Evolutionary conservation across 2,113 vertebrate species (phyloP), one percentile per base, ranked within the genome.

Genomic region (Echinops telfairi): DNA sequence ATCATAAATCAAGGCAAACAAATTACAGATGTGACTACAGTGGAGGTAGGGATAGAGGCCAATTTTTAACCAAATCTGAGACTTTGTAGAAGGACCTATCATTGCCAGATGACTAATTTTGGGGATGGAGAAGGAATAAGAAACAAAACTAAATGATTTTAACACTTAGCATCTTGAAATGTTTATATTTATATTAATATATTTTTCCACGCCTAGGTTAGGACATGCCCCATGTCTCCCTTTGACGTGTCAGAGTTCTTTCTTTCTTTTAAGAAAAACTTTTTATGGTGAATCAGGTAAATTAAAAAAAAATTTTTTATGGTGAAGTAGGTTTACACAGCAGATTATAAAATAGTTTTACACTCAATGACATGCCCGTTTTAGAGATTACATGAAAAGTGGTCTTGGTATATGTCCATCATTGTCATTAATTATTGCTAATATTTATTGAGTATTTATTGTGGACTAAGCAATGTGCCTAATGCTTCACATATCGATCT

Each of bases 1-100:
- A 40, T 60, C 47, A 47, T 58, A 90, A 95, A 89, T 78, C 53
- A 88, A 73, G 47, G 80, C 36, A 93, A 90, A 90, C 19, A 88
- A 40, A 85, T 77, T 57, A 38, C 76, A 83, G 75, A 64, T 58
- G 80, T 73, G 68, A 38, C 78, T 4, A 47, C 15, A 38, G 3
- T 8, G n/a, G 12, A 83, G 22, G 22, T 8, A 38, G 76, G 40
- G 38, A 80, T 40, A 40, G 36, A 81, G 36, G n/a, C 16, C 83
- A 93, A 64, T 19, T 0, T 62, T 68, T 66, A 68, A 62, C 92
- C 12, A 85, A 43, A 76, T 81, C 22, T 64, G 31, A 68, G 83
- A 83, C 66, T 90, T 86, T 86, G 38, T 57, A 88, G 89, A 71
- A 84, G 87, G 76, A 68, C 29, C 47, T 88, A 60, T 79, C 80